A percentile compares a stretch with the other conserved stretches of the same genome.
Conservation (phyloP, 2,113 vertebrate genomes). For the Cathartes aura region DNA sequence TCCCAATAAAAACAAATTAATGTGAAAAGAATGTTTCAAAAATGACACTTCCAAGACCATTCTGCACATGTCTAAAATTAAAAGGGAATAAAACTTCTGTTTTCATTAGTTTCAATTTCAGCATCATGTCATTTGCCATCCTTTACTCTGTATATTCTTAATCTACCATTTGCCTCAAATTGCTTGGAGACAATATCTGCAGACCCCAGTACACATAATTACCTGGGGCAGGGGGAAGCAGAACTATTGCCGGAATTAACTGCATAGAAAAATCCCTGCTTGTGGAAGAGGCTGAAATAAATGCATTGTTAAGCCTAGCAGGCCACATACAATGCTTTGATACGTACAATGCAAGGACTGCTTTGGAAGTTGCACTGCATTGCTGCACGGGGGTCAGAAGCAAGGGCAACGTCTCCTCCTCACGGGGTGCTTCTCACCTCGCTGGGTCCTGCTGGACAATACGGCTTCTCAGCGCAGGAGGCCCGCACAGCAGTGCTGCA, state of each 20-base stretch:
- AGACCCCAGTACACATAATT: not conserved
- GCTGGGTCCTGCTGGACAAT: not conserved
- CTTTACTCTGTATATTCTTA: not conserved
- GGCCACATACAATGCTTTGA: not conserved
- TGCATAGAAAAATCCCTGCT: not conserved
- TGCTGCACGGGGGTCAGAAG: not conserved
- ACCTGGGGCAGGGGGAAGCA: not conserved
- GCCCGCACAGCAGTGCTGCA: not conserved
- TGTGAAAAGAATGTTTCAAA: not conserved
- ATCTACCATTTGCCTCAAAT: not conserved
- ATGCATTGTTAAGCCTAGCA: not conserved
- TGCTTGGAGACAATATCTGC: not conserved
- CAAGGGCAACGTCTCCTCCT: not conserved
- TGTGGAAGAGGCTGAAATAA: not conserved
- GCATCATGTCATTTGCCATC: not conserved
- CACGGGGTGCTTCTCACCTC: not conserved
- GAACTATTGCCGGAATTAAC: not conserved
- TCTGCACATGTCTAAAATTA: not conserved
- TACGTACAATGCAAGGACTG: accelerated
- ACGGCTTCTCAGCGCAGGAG: accelerated
- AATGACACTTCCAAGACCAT: conserved; percentile 8
- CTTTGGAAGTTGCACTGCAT: no score
- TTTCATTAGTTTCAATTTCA: conserved; percentile 1
- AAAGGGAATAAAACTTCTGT: not conserved
- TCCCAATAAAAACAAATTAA: conserved; percentile 46